These are phyloP conservation scores for Apodemia duryi DNA, from an alignment of 2,888 invertebrate species.

Conservation along the genomic window DNA sequence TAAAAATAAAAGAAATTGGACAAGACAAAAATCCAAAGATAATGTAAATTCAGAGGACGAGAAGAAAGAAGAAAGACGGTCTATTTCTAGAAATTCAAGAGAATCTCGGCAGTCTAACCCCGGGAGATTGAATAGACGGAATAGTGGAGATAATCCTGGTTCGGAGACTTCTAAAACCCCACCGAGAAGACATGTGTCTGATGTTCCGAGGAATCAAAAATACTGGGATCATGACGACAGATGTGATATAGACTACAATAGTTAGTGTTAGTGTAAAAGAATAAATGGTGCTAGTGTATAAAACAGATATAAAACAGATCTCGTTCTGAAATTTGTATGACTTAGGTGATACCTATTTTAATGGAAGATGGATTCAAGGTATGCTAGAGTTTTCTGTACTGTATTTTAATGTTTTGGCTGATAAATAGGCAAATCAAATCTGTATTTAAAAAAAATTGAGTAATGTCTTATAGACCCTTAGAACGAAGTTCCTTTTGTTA, in stretches of 20 bases:
- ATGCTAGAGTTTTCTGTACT: slow-evolving; percentile 4
- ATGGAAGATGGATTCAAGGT: neutral
- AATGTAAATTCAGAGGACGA: slow-evolving; percentile 52
- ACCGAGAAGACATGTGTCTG: slow-evolving; percentile 53
- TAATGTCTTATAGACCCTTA: too few relatives aligned
- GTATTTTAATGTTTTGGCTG: slow-evolving; percentile 9
- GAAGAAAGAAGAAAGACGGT: slow-evolving; percentile 36
- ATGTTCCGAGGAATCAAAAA: slow-evolving; percentile 63
- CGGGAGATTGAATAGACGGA: slow-evolving; percentile 41
- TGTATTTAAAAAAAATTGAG: too few relatives aligned
- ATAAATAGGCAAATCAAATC: neutral
- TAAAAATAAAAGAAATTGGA: slow-evolving; percentile 55
- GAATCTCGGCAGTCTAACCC: slow-evolving; percentile 43
- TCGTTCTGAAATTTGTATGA: slow-evolving; percentile 18
- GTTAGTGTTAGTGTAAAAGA: slow-evolving; percentile 48
- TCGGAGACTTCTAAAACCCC: slow-evolving; percentile 41
- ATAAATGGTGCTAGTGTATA: slow-evolving; percentile 18
- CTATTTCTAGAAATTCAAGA: slow-evolving; percentile 36
- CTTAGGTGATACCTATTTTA: slow-evolving; percentile 10
- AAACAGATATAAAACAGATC: slow-evolving; percentile 18
- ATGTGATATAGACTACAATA: slow-evolving; percentile 68
- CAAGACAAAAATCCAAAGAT: slow-evolving; percentile 55
- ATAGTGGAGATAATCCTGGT: slow-evolving; percentile 44
- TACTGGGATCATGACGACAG: slow-evolving; percentile 74
- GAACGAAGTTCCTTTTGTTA: too few relatives aligned